Evolutionary conservation across 2,797 vertebrate species (phyloP).

Genomic region (Acanthornis magna): DNA sequence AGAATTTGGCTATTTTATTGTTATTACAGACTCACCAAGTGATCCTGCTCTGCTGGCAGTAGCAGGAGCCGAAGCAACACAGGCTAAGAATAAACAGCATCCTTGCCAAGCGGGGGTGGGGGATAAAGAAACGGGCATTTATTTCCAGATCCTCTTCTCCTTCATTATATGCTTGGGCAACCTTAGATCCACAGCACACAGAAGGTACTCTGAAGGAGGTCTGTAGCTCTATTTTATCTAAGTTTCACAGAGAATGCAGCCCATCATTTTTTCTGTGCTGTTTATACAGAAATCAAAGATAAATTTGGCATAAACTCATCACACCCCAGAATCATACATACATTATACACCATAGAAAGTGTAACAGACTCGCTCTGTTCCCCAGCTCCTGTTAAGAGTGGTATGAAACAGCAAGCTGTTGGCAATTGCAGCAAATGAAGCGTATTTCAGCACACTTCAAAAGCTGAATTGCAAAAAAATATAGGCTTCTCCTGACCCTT

Average conservation of each 20-base stretch:
- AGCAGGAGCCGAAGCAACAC: neutral
- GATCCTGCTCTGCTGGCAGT: neutral
- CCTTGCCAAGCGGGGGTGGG: neutral
- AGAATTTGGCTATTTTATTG: neutral
- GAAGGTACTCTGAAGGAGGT: conserved; percentile 49
- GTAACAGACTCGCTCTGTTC: conserved; percentile 45
- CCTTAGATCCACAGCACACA: conserved; percentile 22
- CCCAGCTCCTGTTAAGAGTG: conserved; percentile 38
- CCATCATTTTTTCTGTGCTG: conserved; percentile 44
- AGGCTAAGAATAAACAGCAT: conserved; percentile 47
- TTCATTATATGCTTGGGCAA: conserved; percentile 39
- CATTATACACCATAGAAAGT: conserved; percentile 46
- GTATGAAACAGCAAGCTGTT: conserved; percentile 60
- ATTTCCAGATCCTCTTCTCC: conserved; percentile 55
- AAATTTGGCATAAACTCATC: conserved; percentile 69
- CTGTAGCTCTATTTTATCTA: conserved; percentile 32
- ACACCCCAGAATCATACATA: conserved; percentile 60
- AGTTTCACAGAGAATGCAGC: conserved; percentile 52
- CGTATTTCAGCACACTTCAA: conserved; percentile 65
- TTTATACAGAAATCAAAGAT: conserved; percentile 68
- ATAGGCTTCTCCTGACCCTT: conserved; percentile 70
- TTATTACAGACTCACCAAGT: conserved; percentile 6
- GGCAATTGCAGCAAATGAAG: conserved; percentile 66
- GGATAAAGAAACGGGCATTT: conserved; percentile 21
- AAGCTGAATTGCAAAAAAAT: conserved; percentile 71